phyloP scores from a whole-genome alignment of 2,797 vertebrate species.

The Coranthus polyacanthus region DNA sequence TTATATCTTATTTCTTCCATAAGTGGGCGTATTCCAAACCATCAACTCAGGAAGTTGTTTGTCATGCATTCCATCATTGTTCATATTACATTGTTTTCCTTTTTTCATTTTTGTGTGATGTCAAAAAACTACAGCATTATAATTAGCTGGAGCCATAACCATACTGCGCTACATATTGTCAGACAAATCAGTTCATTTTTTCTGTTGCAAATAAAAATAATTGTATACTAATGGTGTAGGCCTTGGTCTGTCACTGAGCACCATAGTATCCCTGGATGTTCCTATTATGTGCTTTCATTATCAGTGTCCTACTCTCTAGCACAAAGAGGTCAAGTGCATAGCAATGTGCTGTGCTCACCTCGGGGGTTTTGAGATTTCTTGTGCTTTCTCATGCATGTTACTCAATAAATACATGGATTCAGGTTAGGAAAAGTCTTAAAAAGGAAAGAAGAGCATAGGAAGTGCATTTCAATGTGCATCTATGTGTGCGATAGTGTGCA shows the following conservation, averaged over 20 bases:
- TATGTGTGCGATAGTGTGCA: slow-evolving; percentile 60
- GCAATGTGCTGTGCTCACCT: slow-evolving; percentile 70
- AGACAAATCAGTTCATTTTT: slow-evolving; percentile 4
- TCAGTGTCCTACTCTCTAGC: slow-evolving; percentile 70
- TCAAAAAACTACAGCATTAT: neutral
- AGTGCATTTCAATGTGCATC: slow-evolving; percentile 69
- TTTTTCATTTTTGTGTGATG: slow-evolving; percentile 49
- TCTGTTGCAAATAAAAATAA: slow-evolving; percentile 32
- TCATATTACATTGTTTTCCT: slow-evolving; percentile 63
- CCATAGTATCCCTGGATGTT: slow-evolving; percentile 59
- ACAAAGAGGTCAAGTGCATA: slow-evolving; percentile 78
- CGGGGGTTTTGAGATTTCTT: slow-evolving; percentile 64
- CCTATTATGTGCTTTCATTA: slow-evolving; percentile 73
- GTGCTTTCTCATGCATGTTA: slow-evolving; percentile 77
- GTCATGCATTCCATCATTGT: slow-evolving; percentile 70
- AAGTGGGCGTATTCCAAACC: slow-evolving; percentile 73
- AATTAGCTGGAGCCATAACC: neutral
- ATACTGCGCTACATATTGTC: slow-evolving; percentile 7
- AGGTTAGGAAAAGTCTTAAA: slow-evolving; percentile 64
- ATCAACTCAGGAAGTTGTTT: slow-evolving; percentile 69
- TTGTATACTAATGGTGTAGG: slow-evolving; percentile 38
- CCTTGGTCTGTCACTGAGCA: slow-evolving; percentile 50
- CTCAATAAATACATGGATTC: slow-evolving; percentile 81
- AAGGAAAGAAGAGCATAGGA: slow-evolving; percentile 50
- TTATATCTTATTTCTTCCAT: slow-evolving; percentile 62